Evolutionary conservation across 2,113 vertebrate species (phyloP), one percentile per base, ranked within the genome.

Genomic region (Neogobius melanostomus): DNA sequence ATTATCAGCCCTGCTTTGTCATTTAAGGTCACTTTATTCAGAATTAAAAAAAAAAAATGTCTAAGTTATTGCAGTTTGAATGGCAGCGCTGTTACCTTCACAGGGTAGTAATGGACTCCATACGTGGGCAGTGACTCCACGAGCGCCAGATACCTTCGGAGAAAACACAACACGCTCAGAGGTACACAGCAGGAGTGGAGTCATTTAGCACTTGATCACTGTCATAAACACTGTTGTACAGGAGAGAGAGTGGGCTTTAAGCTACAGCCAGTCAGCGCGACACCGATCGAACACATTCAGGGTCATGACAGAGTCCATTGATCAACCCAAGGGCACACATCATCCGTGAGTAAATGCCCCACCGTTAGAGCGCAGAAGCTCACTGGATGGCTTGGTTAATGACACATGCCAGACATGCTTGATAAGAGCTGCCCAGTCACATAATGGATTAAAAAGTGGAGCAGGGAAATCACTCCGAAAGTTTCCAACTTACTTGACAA

Each of bases 81-180:
- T 3, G 28, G 74, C 42, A n/a, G 21, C 68, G 15, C 69, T 54
- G 80, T 93, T 92, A 99, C 98, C 98, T 99, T 98, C 78, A 99
- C 97, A 92, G 93, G 94, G 70, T 97, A 99, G 85, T 98, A 99
- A 95, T 99, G 98, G 85, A 99, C 95, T 90, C 98, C 98, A 48
- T 99, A 99, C 68, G 97, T 95, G 53, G 96, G 96, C 78, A 97
- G 91, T 68, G 95, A 95, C 93, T 98, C 95, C 69, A 97, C 95
- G 76, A 98, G 91, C 88, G 95, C 94, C 90, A 99, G 94, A 89
- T 98, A 99, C 94, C 98, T 99, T 85, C 28, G 87, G 69, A 80
- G 77, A 83, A 69, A 82, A 56, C 69, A 60, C 65, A 77, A 80
- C 17, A 81, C 49, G 64, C 88, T 82, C 85, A 80, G 28, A 36